These are phyloP conservation scores for Crotalus helleri DNA, from an alignment of 2,113 vertebrate species.

Conservation along the genomic window DNA sequence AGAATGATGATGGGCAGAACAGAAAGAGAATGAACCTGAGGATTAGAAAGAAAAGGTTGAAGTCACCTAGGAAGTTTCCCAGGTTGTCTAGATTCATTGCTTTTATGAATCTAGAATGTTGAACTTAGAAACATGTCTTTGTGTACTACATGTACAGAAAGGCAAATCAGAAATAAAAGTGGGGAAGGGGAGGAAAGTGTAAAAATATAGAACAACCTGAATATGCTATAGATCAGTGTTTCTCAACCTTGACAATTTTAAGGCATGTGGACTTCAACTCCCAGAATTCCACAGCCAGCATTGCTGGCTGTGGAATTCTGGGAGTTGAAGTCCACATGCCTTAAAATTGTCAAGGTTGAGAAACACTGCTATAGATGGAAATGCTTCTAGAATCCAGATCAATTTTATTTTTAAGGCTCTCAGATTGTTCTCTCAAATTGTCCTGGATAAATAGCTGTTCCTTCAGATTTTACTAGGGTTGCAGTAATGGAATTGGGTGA, in stretches of 20 bases:
- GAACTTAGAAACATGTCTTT: neutral
- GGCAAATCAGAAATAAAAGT: neutral
- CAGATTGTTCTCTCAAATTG: neutral
- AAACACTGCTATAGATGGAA: neutral
- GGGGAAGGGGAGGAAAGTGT: neutral
- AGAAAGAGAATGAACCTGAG: neutral
- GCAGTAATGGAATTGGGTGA: conserved; percentile 36
- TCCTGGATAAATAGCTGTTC: conserved; percentile 24
- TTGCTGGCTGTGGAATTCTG: no score
- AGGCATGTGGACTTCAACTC: no score
- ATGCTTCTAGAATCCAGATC: neutral
- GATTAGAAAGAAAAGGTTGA: neutral
- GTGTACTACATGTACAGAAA: neutral
- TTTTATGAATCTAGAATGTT: neutral
- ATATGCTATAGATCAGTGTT: neutral
- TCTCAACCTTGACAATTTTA: no score
- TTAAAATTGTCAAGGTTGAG: no score
- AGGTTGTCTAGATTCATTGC: neutral
- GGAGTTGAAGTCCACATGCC: no score
- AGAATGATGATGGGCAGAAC: neutral
- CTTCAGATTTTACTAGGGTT: conserved; percentile 24
- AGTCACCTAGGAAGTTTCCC: neutral
- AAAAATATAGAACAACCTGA: neutral
- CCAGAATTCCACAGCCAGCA: no score
- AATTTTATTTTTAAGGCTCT: neutral